Evolutionary conservation across 92 coral and sea anemone genomes (phyloP).

Genomic region (Palythoa grandis): DNA sequence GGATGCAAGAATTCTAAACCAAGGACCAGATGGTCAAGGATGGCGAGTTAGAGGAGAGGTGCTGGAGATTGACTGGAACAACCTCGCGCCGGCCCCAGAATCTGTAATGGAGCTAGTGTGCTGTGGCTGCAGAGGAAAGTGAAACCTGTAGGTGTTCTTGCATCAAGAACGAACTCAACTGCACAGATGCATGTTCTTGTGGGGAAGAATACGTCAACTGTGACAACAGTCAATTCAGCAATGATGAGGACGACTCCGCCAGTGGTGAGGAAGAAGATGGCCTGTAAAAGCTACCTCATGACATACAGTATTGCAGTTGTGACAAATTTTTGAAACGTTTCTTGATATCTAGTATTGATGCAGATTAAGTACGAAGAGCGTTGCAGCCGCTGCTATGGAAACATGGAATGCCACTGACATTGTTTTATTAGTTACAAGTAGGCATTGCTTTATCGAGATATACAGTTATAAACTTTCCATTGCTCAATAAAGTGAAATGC

Average conservation of each 20-base stretch:
- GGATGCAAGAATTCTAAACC: too few relatives aligned
- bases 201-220: conserved; percentile 38
- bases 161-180: too few relatives aligned
- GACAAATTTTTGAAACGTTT: conserved; percentile 34
- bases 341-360: conserved; percentile 10
- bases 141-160: too few relatives aligned
- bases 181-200: conserved; percentile 2
- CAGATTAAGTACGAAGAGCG: conserved; percentile 17
- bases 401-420: not conserved
- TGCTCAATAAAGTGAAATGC: too few relatives aligned
- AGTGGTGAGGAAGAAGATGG: too few relatives aligned
- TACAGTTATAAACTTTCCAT: not conserved
- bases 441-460: conserved; percentile 3
- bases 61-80: conserved; percentile 52
- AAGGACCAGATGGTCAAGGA: too few relatives aligned
- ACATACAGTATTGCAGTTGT: conserved; percentile 24
- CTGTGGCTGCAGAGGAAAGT: too few relatives aligned
- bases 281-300: not conserved
- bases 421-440: conserved; percentile 18
- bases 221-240: not conserved
- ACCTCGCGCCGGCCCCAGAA: conserved; percentile 53
- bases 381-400: conserved; percentile 21
- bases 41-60: not conserved
- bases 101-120: conserved; percentile 36
- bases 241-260: too few relatives aligned